Conservation (phyloP, 2,113 vertebrate genomes). For the Apodemus speciosus region DNA sequence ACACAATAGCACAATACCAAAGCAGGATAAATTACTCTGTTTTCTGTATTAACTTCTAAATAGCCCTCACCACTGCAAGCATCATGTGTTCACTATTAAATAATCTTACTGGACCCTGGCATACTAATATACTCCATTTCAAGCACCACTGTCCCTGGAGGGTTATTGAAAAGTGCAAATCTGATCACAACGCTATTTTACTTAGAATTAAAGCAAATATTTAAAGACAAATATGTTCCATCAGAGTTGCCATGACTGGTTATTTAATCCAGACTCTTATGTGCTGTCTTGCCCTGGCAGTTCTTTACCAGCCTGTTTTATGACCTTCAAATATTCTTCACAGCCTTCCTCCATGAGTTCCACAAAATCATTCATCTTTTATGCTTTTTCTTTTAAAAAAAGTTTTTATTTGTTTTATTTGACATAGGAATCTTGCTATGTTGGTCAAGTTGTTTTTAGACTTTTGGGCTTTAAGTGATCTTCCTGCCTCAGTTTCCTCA, state of each 20-base stretch:
- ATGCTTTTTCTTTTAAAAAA: neutral
- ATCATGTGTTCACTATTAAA: neutral
- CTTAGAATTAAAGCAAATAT: neutral
- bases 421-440: neutral
- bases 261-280: no score
- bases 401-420: neutral
- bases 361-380: neutral
- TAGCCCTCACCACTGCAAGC: neutral
- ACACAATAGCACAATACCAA: neutral
- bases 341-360: neutral
- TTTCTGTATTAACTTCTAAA: neutral
- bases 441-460: neutral
- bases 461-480: neutral
- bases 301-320: neutral
- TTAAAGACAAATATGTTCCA: neutral
- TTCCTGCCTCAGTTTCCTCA: neutral
- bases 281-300: fast-evolving
- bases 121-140: no score
- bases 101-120: neutral
- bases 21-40: neutral
- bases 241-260: neutral
- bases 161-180: neutral
- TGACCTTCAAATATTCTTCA: neutral
- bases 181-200: neutral
- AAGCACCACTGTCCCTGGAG: neutral